Evolutionary conservation across 2,797 vertebrate genomes (phyloP), one percentile per base, ranked within the genome.

Genomic region (Hybognathus amarus): DNA sequence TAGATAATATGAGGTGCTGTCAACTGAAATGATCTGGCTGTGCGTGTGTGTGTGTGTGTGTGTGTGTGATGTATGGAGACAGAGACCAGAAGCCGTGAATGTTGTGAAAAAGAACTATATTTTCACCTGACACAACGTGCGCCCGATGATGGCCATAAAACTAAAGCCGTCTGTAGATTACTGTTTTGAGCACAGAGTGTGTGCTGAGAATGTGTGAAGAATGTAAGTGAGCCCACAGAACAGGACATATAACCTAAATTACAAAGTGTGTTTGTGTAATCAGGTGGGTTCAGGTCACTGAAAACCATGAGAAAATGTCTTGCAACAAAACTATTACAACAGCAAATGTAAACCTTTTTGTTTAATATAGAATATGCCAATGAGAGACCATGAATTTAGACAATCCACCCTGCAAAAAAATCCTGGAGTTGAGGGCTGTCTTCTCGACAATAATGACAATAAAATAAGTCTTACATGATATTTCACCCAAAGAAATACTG

Each of bases 91-190:
- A 76, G 18, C 54, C 7, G 6, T 30, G 24, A n/a, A n/a, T 66
- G 70, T 75, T 82, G 80, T 82, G 59, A 66, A 75, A 75, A 75
- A 52, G 47, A 67, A 47, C 68, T 15, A 45, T 75, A 75, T 75
- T 75, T 82, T 67, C 6, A 67, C 30, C 33, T 75, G 80, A 82
- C 70, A 67, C 59, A 64, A 30, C 77, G 68, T 12, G 30, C 45
- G 9, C 30, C 30, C 9, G n/a, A 1, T 68, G 47, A 52, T 36
- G 22, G 30, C 22, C 45, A 67, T 52, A 79, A 33, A 66, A 33
- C 42, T 15, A 15, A 30, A 64, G 24, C 76, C 63, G 18, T 27
- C 59, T 33, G 24, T 20, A 47, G n/a, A 64, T 63, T 17, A 59
- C 22, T 59, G 20, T 66, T 78, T 67, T 78, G 40, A 64, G 18